Percentiles rank a stretch among this genome's conserved stretches.
phyloP scores from a whole-genome alignment of 2,888 invertebrate genomes.

The Teinopalpus imperialis region DNA sequence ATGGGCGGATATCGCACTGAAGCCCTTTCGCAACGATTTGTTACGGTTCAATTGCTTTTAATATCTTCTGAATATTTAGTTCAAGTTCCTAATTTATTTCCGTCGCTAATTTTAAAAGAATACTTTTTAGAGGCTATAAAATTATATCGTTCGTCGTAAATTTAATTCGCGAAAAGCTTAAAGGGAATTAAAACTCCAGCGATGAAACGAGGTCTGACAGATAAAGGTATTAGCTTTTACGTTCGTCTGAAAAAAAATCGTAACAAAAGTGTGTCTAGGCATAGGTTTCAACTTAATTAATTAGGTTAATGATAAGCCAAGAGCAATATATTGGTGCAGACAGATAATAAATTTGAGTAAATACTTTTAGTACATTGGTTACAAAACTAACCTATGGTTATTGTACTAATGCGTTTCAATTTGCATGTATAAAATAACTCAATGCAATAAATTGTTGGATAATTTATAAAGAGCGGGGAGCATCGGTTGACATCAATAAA shows the following conservation, averaged over 20 bases:
- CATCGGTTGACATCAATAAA: constrained; percentile 23
- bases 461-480: constrained; percentile 16
- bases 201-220: constrained; percentile 64
- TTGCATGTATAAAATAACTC: constrained; percentile 1
- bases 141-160: constrained; percentile 65
- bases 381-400: no score
- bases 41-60: constrained; percentile 53
- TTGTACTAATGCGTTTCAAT: no score
- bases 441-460: constrained; percentile 7
- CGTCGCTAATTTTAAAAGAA: constrained; percentile 48
- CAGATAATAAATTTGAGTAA: not conserved
- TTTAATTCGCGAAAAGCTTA: constrained; percentile 62
- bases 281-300: constrained; percentile 23
- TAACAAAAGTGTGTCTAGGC: constrained; percentile 28
- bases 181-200: constrained; percentile 69
- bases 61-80: constrained; percentile 35
- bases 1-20: constrained; percentile 46
- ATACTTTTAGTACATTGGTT: no score
- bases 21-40: constrained; percentile 46
- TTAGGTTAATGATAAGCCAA: constrained; percentile 26
- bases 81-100: constrained; percentile 34
- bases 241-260: constrained; percentile 45
- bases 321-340: no score
- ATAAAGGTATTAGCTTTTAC: constrained; percentile 69
- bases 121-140: constrained; percentile 57